Conservation (phyloP, 2,797 vertebrate genomes). For the Garrulus glandarius region DNA sequence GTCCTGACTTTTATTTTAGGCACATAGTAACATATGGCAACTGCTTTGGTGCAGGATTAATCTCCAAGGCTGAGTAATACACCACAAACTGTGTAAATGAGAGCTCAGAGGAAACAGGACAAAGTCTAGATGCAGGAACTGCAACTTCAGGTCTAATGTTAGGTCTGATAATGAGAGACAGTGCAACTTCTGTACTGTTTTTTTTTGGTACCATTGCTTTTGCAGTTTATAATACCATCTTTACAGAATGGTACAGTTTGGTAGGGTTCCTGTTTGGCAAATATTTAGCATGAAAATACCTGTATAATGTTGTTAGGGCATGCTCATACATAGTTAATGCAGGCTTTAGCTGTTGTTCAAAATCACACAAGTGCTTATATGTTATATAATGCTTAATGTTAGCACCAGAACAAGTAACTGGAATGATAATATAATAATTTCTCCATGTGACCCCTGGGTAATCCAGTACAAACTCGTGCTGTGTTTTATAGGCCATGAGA, state of each 20-base stretch:
- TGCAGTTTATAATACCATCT: background rate
- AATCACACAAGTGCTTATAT: background rate
- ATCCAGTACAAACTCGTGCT: background rate
- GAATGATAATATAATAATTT: background rate
- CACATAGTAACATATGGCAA: background rate
- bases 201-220: background rate
- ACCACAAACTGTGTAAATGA: background rate
- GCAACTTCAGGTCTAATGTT: background rate
- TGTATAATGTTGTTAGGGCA: background rate
- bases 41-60: background rate
- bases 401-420: background rate
- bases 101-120: background rate
- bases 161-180: background rate
- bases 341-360: background rate
- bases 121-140: background rate
- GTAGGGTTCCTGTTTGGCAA: background rate
- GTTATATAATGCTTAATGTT: background rate
- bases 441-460: accelerated
- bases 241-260: background rate
- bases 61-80: background rate
- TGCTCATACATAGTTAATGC: background rate
- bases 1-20: background rate
- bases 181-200: background rate
- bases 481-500: background rate
- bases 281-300: background rate